These are phyloP conservation scores for Nothoprocta perdicaria DNA, from an alignment of 2,113 vertebrate species.

Conservation along the genomic window DNA sequence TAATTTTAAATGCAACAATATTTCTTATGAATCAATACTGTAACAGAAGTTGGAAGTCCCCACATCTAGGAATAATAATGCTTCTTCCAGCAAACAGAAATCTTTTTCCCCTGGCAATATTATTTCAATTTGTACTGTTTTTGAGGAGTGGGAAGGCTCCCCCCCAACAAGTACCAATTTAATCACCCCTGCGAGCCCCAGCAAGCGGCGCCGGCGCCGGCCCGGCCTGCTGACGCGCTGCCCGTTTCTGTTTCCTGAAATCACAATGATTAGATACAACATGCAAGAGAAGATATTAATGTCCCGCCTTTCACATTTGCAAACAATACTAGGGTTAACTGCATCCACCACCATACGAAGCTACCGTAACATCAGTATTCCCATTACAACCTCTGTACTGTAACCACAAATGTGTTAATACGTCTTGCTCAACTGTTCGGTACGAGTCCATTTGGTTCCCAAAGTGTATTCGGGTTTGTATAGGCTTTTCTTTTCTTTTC, in stretches of 20 bases:
- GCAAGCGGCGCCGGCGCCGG: slow-evolving; percentile 74
- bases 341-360: slow-evolving; percentile 81
- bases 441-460: slow-evolving; percentile 85
- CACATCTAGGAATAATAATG: slow-evolving; percentile 90
- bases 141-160: slow-evolving; percentile 56
- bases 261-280: slow-evolving; percentile 84
- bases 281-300: slow-evolving; percentile 83
- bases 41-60: slow-evolving; percentile 92
- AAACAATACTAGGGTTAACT: slow-evolving; percentile 87
- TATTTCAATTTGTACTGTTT: slow-evolving; percentile 84
- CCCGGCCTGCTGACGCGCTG: slow-evolving; percentile 81
- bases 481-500: slow-evolving; percentile 40
- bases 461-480: slow-evolving; percentile 70
- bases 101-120: slow-evolving; percentile 64
- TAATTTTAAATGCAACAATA: slow-evolving; percentile 93
- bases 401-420: slow-evolving; percentile 70
- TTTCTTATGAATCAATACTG: slow-evolving; percentile 94
- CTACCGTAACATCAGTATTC: slow-evolving; percentile 73
- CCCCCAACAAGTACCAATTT: slow-evolving; percentile 71
- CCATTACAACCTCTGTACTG: slow-evolving; percentile 65
- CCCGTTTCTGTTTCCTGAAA: slow-evolving; percentile 98
- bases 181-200: slow-evolving; percentile 74
- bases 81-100: slow-evolving; percentile 99
- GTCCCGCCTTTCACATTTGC: slow-evolving; percentile 80
- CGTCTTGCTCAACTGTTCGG: slow-evolving; percentile 77